Evolutionary conservation across 2,888 invertebrate genomes (phyloP).

Genomic region (Clepsis dumicolana): DNA sequence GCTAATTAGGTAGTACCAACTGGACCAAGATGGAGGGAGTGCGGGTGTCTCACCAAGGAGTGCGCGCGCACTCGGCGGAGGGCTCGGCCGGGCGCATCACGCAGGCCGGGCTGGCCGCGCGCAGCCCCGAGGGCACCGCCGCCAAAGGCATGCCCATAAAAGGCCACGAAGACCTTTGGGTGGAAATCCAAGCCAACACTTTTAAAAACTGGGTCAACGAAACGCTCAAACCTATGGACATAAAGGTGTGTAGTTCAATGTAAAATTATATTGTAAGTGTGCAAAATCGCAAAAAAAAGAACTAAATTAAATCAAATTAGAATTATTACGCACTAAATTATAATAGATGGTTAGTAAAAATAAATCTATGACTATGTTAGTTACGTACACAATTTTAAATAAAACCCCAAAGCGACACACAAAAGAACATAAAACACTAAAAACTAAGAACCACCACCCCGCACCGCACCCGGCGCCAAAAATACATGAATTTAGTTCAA

Average conservation of each 20-base stretch:
- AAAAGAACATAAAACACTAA: too few relatives aligned
- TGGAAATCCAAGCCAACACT: constrained; percentile 97
- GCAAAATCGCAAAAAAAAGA: too few relatives aligned
- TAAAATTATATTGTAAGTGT: too few relatives aligned
- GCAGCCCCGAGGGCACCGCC: constrained; percentile 96
- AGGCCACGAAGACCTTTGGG: constrained; percentile 98
- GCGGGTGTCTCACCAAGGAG: constrained; percentile 86
- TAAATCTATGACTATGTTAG: too few relatives aligned
- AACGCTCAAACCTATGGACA: constrained; percentile 90
- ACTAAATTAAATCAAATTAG: too few relatives aligned
- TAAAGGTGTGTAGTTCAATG: constrained; percentile 77
- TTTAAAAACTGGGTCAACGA: constrained; percentile 99
- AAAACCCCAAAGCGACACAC: too few relatives aligned
- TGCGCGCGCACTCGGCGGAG: constrained; percentile 85
- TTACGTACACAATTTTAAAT: too few relatives aligned
- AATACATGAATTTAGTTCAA: too few relatives aligned
- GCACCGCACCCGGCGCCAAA: too few relatives aligned
- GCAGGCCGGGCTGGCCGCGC: constrained; percentile 93
- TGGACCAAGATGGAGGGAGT: constrained; percentile 78
- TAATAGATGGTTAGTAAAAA: too few relatives aligned
- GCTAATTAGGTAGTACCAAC: constrained; percentile 5
- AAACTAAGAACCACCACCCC: too few relatives aligned
- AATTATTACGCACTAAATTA: too few relatives aligned
- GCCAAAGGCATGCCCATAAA: constrained; percentile 98
- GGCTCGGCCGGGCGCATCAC: constrained; percentile 88